phyloP scores from a whole-genome alignment of 2,888 invertebrate species.

The Sthenelais limicola region DNA sequence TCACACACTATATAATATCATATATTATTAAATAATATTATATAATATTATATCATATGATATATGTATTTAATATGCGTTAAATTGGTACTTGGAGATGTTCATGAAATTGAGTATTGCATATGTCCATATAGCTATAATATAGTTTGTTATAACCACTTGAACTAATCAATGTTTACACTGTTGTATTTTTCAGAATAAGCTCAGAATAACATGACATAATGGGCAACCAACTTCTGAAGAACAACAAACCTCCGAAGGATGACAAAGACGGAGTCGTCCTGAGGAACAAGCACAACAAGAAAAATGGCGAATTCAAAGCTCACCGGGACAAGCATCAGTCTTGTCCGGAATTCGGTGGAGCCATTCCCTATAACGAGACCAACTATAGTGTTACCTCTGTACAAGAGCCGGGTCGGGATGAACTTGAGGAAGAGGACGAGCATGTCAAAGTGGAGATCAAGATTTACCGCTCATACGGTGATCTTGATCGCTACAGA shows the following conservation, averaged over 20 bases:
- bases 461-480: conserved; percentile 47
- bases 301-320: conserved; percentile 17
- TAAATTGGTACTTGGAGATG: no score
- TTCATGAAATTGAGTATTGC: no score
- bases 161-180: no score
- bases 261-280: conserved; percentile 5
- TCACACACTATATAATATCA: no score
- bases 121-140: no score
- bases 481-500: conserved; percentile 28
- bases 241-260: conserved; percentile 21
- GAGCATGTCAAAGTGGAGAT: conserved; percentile 38
- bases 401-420: conserved; percentile 16
- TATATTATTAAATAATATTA: no score
- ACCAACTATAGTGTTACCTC: conserved; percentile 25
- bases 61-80: no score
- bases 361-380: conserved; percentile 44
- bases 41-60: no score
- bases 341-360: conserved; percentile 44
- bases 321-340: conserved; percentile 33
- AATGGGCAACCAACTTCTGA: conserved; percentile 41
- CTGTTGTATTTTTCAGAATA: conserved; percentile 12
- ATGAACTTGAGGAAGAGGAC: background rate
- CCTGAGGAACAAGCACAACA: conserved; percentile 17
- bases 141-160: no score
- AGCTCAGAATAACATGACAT: conserved; percentile 20